These are phyloP conservation scores for Cynodonichthys magdalenae DNA, from an alignment of 2,797 vertebrate species.

Conservation along the genomic window DNA sequence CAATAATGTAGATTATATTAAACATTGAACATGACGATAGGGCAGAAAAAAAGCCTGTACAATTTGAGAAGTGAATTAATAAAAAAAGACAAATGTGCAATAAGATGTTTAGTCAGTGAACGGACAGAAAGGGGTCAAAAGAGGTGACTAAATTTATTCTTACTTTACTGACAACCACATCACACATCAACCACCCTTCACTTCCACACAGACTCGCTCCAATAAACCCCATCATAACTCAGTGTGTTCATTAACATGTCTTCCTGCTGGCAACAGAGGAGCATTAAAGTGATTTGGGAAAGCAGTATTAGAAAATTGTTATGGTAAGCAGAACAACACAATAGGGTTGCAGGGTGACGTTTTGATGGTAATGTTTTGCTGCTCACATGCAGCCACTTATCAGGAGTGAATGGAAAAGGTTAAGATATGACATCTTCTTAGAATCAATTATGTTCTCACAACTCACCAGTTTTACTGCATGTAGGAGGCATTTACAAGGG, in stretches of 20 bases:
- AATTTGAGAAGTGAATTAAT: conserved; percentile 41
- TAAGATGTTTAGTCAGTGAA: conserved; percentile 43
- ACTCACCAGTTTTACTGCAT: not conserved
- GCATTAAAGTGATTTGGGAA: conserved; percentile 22
- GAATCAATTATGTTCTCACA: not conserved
- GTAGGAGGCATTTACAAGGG: not conserved
- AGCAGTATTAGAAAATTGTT: conserved; percentile 35
- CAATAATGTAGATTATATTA: conserved; percentile 12
- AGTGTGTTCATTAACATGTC: conserved; percentile 36
- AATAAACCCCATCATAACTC: conserved; percentile 40
- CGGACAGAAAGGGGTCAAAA: conserved; percentile 35
- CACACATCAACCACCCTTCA: not conserved
- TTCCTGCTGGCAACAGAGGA: conserved; percentile 27
- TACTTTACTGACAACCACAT: conserved; percentile 19
- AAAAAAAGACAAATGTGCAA: conserved; percentile 14
- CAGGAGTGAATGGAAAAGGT: conserved; percentile 1
- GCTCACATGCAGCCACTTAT: conserved; percentile 17
- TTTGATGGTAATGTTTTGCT: conserved; percentile 28
- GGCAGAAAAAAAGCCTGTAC: conserved; percentile 39
- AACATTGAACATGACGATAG: not conserved
- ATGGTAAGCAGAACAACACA: conserved; percentile 36
- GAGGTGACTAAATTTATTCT: conserved; percentile 35
- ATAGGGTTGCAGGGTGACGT: conserved; percentile 44
- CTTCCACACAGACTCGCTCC: conserved; percentile 21
- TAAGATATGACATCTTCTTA: not conserved